Conservation (phyloP, 2,888 invertebrate genomes). For the Carcina quercana region DNA sequence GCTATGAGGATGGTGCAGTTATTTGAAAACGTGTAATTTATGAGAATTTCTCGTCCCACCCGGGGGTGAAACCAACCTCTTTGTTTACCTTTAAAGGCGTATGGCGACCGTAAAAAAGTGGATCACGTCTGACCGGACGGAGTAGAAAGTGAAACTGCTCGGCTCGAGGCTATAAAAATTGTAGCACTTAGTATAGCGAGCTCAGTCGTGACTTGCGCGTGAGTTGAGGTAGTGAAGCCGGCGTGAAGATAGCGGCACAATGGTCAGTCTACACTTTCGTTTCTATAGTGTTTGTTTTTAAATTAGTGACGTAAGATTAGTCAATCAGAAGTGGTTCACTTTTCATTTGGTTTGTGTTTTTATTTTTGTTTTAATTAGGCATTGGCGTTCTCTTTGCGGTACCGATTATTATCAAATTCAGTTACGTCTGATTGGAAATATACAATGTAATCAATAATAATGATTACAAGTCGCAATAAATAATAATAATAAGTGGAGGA, state of each 20-base stretch:
- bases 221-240: constrained; percentile 20
- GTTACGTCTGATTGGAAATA: no score
- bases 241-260: constrained; percentile 22
- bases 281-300: constrained; percentile 36
- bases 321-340: constrained; percentile 16
- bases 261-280: constrained; percentile 60
- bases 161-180: constrained; percentile 64
- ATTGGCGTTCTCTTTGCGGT: no score
- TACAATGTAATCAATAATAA: no score
- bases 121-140: constrained; percentile 46
- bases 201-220: constrained; percentile 51
- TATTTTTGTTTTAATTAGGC: neutral
- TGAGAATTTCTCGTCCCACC: constrained; percentile 11
- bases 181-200: constrained; percentile 41
- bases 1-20: no score
- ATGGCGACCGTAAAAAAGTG: constrained; percentile 52
- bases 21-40: constrained; percentile 6
- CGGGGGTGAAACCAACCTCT: constrained; percentile 27
- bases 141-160: constrained; percentile 70
- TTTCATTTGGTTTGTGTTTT: constrained; percentile 11
- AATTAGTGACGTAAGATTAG: constrained; percentile 21
- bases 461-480: no score
- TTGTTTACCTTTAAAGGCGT: constrained; percentile 50
- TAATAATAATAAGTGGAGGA: no score
- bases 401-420: no score